Conservation (phyloP, 2,797 vertebrate genomes). For the Acipenser oxyrinchus region DNA sequence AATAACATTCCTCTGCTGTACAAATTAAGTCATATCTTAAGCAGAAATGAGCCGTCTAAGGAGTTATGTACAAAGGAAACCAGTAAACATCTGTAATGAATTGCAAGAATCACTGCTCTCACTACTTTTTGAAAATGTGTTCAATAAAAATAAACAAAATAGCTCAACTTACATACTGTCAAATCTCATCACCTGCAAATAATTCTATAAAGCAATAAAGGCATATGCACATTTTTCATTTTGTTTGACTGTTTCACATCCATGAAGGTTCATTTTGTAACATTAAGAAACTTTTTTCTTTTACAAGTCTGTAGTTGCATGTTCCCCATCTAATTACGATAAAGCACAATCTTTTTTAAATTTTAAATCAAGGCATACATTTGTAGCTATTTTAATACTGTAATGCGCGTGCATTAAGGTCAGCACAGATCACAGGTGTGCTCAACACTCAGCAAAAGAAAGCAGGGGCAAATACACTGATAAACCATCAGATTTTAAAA, state of each 20-base stretch:
- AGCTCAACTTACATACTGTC: constrained; percentile 46
- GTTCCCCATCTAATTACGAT: constrained; percentile 54
- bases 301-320: constrained; percentile 48
- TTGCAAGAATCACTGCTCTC: constrained; percentile 55
- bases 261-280: constrained; percentile 42
- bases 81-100: constrained; percentile 76
- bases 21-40: constrained; percentile 85
- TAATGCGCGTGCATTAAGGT: constrained; percentile 38
- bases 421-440: constrained; percentile 40
- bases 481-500: constrained; percentile 57
- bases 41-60: constrained; percentile 76
- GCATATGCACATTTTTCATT: constrained; percentile 77
- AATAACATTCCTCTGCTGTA: constrained; percentile 89
- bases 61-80: constrained; percentile 84
- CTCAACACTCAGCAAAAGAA: constrained; percentile 42
- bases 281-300: constrained; percentile 28
- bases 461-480: constrained; percentile 46
- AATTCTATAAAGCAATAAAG: constrained; percentile 78
- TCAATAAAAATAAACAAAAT: constrained; percentile 60
- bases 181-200: constrained; percentile 43
- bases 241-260: constrained; percentile 50
- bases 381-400: constrained; percentile 38
- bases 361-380: constrained; percentile 56
- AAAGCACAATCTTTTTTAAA: constrained; percentile 46
- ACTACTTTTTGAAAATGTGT: constrained; percentile 63